phyloP scores from a whole-genome alignment of 2,113 vertebrate genomes.

The Tonatia bakeri region DNA sequence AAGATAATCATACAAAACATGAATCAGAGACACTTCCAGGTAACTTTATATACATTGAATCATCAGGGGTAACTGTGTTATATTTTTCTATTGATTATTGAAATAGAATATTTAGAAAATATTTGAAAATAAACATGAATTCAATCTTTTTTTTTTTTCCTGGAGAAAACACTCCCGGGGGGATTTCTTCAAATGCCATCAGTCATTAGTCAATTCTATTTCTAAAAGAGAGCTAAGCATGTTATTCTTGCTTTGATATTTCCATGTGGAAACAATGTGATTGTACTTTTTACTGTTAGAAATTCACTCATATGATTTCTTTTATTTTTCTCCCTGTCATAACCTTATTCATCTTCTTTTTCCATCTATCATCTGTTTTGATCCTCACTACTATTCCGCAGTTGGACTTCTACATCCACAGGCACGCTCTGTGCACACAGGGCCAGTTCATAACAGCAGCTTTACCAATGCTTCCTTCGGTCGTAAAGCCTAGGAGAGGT shows the following conservation, averaged over 20 bases:
- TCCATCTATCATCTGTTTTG: neutral
- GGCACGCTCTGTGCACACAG: neutral
- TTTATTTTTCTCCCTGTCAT: neutral
- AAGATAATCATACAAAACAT: neutral
- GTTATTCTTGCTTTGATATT: neutral
- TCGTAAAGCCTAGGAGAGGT: no score
- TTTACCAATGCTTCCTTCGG: neutral
- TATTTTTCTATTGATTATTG: neutral
- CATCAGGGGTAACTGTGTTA: neutral
- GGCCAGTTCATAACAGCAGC: neutral
- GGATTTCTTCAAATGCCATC: neutral
- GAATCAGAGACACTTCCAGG: neutral
- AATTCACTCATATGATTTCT: neutral
- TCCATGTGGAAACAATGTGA: neutral
- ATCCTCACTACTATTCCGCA: neutral
- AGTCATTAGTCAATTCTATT: neutral
- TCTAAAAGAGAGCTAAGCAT: neutral
- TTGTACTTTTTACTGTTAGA: neutral
- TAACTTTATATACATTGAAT: neutral
- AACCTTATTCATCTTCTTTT: neutral
- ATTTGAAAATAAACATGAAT: neutral
- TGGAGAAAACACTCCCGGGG: neutral
- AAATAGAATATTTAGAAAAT: neutral
- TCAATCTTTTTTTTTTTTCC: neutral
- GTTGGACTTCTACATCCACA: neutral